Base-by-base conservation (phyloP, 1,140 invertebrate species). In the Bactericera cockerelli region DNA sequence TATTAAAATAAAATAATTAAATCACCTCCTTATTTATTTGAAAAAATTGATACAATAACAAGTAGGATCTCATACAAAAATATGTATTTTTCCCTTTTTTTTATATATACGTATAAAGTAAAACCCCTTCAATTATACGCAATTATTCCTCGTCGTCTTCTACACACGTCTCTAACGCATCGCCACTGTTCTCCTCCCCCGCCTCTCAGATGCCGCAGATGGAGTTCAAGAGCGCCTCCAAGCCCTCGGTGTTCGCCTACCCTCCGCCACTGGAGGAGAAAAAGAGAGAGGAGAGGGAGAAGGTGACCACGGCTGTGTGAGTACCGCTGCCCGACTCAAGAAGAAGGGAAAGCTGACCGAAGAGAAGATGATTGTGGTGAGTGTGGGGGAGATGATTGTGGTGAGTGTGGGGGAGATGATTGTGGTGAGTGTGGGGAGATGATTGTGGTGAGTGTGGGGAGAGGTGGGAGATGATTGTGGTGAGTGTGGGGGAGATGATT, bases 391-490 rank as follows among this genome's bases (percentile, higher is more conserved):
- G 28, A 55, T 60, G 16, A 58, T 59, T 19, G 36, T 61, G 36
- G 28, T 55, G 13, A 31, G 28, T 31, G 13, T n/a, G 28, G 76
- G 94, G 98, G 68, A 98, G 98, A 74, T 98, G 98, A 73, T 88
- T 92, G 42, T 93, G 97, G 68, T 91, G 97, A 96, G 95, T 8
- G 91, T 99, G 2, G 88, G 93, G 42, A 93, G 97, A 68, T 91
- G 97, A 96, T 95, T 8, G 91, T 99, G 2, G 76, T 99, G 16
- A 97, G 93, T 67, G 98, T 65, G 96, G 95, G 0, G 92, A 92
- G 0, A 82, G 91, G 62, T 84, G 91, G 64, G 80, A 87, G 62
- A 82, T 90, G 61, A 81, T 88, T 21, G 87, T 87, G 24, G 86
- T 89, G 62, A 77, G 76, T 2, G 79, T 58, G 59, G 69, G 69